Percentiles rank a stretch among this genome's conserved stretches.
phyloP scores from a whole-genome alignment of 2,888 invertebrate genomes.

The Chrysolina haemoptera region DNA sequence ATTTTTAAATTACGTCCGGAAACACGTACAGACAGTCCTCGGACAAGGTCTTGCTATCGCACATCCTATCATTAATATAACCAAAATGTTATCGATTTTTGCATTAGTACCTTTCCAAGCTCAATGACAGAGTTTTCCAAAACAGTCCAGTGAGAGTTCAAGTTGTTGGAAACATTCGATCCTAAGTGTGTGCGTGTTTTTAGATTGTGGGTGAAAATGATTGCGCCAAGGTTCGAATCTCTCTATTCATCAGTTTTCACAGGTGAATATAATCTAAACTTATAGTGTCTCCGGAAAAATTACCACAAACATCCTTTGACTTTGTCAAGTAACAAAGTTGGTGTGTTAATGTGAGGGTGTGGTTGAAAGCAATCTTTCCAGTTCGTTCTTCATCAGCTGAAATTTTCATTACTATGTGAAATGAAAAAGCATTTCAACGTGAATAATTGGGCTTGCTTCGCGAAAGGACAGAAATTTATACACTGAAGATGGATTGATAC shows the following conservation, averaged over 20 bases:
- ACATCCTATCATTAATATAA: background rate
- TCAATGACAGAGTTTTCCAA: background rate
- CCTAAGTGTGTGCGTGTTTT: background rate
- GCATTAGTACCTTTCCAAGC: background rate
- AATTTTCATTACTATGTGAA: too few species aligned
- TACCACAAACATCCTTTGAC: too few species aligned
- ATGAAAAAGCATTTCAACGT: too few species aligned
- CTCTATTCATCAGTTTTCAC: background rate
- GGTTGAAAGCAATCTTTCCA: too few species aligned
- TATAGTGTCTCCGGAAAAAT: too few species aligned
- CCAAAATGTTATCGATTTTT: background rate
- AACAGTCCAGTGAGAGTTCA: background rate
- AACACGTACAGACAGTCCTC: conserved; percentile 1
- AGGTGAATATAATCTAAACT: background rate
- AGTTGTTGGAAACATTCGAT: background rate
- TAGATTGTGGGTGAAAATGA: background rate
- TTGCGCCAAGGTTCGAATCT: background rate
- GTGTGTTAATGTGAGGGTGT: too few species aligned
- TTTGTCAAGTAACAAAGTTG: too few species aligned
- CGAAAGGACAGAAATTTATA: too few species aligned
- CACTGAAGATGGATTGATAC: too few species aligned
- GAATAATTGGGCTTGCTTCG: too few species aligned
- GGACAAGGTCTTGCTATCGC: background rate
- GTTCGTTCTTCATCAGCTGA: too few species aligned
- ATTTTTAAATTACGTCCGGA: background rate